These are phyloP conservation scores for Danaus chrysippus DNA, from an alignment of 2,888 invertebrate genomes.

Conservation along the genomic window DNA sequence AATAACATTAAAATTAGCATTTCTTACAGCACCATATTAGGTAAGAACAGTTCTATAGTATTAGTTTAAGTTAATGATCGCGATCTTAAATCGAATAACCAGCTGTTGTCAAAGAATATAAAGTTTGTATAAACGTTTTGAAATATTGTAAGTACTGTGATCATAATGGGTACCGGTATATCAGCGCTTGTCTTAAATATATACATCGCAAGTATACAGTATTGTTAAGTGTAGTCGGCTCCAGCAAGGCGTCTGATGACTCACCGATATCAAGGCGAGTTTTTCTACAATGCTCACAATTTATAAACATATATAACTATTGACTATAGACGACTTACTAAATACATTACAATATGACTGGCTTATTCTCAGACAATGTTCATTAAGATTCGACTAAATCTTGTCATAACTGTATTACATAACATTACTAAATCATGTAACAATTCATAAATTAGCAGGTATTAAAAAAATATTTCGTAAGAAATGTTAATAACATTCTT, in stretches of 20 bases:
- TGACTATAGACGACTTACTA: background rate
- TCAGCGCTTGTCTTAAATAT: slow-evolving; percentile 35
- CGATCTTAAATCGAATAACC: too few relatives aligned
- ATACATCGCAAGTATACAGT: slow-evolving; percentile 9
- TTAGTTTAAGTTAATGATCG: too few relatives aligned
- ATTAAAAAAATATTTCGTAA: too few relatives aligned
- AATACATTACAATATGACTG: background rate
- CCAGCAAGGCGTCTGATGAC: slow-evolving; percentile 54
- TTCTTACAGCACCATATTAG: background rate
- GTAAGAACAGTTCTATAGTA: background rate
- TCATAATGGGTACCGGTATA: slow-evolving; percentile 36
- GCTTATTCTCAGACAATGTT: too few relatives aligned
- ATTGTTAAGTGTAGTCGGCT: slow-evolving; percentile 48
- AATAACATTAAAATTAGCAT: background rate
- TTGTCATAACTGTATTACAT: too few relatives aligned
- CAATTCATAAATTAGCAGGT: too few relatives aligned
- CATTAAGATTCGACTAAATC: too few relatives aligned
- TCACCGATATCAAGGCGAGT: slow-evolving; percentile 49
- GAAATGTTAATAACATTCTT: too few relatives aligned
- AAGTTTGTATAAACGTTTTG: background rate
- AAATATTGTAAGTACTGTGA: slow-evolving; percentile 10
- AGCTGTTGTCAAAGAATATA: too few relatives aligned
- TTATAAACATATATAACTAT: slow-evolving; percentile 17
- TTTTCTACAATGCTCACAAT: slow-evolving; percentile 29
- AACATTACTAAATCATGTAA: too few relatives aligned